Percentiles rank a stretch among this genome's conserved stretches.
These are phyloP conservation scores for Desoria tigrina DNA, from an alignment of 2,888 invertebrate genomes.

Conservation along the genomic window DNA sequence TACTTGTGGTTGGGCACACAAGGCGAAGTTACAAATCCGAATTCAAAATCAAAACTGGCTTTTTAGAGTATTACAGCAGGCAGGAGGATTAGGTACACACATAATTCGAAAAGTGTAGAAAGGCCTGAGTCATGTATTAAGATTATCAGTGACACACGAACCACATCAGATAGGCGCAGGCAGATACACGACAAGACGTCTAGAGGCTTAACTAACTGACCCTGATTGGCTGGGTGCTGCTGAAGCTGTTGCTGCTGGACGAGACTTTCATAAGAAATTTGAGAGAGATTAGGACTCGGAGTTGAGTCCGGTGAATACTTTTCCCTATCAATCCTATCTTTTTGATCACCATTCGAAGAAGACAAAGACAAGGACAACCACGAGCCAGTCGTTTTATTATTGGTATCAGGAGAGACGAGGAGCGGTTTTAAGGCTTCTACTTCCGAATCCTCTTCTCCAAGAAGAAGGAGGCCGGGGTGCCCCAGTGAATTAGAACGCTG, in stretches of 20 bases:
- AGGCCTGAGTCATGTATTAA: too few species aligned
- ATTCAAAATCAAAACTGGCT: too few species aligned
- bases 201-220: conserved; percentile 8
- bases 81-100: too few species aligned
- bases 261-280: conserved; percentile 3
- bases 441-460: conserved; percentile 10
- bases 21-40: too few species aligned
- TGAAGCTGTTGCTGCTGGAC: background rate
- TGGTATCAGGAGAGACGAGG: conserved; percentile 13
- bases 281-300: conserved; percentile 21
- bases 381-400: conserved; percentile 22
- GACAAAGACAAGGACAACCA: conserved; percentile 40
- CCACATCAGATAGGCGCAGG: too few species aligned
- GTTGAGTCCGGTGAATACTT: conserved; percentile 37
- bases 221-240: background rate
- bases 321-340: conserved; percentile 31
- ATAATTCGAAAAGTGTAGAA: too few species aligned
- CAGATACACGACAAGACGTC: background rate
- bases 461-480: conserved; percentile 9
- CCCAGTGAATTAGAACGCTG: conserved; percentile 34
- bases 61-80: too few species aligned
- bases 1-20: too few species aligned
- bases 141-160: too few species aligned
- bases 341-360: conserved; percentile 31
- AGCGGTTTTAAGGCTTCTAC: conserved; percentile 28